phyloP scores from a whole-genome alignment of 1,140 invertebrate genomes.

The Pemphigus obesinymphae region DNA sequence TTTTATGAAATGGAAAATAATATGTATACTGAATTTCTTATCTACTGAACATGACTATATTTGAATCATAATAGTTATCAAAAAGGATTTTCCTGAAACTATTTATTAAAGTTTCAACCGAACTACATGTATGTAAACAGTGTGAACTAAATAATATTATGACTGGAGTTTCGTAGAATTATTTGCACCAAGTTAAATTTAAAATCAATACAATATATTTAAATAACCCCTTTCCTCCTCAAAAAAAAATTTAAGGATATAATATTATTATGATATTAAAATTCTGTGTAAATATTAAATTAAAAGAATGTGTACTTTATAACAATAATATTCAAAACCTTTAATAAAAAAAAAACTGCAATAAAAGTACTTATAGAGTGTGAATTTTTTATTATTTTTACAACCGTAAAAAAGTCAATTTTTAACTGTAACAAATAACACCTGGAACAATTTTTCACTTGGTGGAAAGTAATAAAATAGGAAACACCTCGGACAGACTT shows the following conservation, averaged over 20 bases:
- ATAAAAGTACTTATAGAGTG: no score
- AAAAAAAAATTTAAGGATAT: no score
- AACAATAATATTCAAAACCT: background rate
- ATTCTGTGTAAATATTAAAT: no score
- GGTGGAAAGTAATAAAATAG: constrained; percentile 1
- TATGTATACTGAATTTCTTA: background rate
- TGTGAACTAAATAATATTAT: background rate
- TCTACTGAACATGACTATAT: background rate
- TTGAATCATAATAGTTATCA: background rate
- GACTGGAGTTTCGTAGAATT: no score
- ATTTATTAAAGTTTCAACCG: background rate
- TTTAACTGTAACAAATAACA: background rate
- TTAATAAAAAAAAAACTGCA: background rate
- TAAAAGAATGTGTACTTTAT: background rate
- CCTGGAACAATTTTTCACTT: constrained; percentile 2
- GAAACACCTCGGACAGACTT: background rate
- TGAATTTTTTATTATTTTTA: background rate
- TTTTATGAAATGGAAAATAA: background rate
- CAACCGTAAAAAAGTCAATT: background rate
- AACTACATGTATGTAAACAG: background rate
- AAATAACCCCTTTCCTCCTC: no score
- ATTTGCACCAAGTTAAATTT: no score
- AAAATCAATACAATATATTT: no score
- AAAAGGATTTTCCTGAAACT: background rate
- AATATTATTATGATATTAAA: no score